Evolutionary conservation across 92 coral and sea anemone genomes (phyloP).

Genomic region (Parazoanthus darwini): DNA sequence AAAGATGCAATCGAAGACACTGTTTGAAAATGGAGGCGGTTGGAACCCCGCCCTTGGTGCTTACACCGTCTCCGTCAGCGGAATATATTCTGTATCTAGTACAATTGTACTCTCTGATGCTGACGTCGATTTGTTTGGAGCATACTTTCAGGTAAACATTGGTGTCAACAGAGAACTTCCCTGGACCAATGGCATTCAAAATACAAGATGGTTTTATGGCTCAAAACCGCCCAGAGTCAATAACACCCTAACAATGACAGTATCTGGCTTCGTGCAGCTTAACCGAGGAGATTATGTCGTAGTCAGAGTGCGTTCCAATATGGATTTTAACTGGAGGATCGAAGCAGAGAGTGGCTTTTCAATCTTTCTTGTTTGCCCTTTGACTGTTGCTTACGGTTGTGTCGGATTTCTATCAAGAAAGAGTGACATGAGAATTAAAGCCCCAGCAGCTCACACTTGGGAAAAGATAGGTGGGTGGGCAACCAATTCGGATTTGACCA

Average conservation of each 20-base stretch:
- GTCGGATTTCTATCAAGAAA: slow-evolving; percentile 65
- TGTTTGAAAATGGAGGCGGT: slow-evolving; percentile 55
- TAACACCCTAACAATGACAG: slow-evolving; percentile 51
- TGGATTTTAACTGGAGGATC: slow-evolving; percentile 53
- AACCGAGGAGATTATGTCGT: slow-evolving; percentile 55
- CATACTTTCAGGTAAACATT: slow-evolving; percentile 53
- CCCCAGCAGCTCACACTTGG: slow-evolving; percentile 39
- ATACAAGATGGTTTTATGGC: slow-evolving; percentile 48
- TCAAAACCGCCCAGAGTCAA: slow-evolving; percentile 13
- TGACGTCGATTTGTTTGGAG: slow-evolving; percentile 32
- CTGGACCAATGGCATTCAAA: slow-evolving; percentile 60
- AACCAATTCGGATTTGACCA: slow-evolving; percentile 62
- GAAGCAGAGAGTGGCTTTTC: slow-evolving; percentile 56
- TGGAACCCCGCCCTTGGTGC: slow-evolving; percentile 51
- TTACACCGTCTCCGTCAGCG: slow-evolving; percentile 50
- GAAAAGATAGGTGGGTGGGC: slow-evolving; percentile 64
- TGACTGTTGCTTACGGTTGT: slow-evolving; percentile 46
- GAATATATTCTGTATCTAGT: slow-evolving; percentile 59
- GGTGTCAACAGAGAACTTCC: slow-evolving; percentile 49
- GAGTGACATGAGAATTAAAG: slow-evolving; percentile 55
- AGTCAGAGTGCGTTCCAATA: slow-evolving; percentile 50
- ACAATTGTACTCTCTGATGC: slow-evolving; percentile 42
- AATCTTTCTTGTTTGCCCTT: slow-evolving; percentile 56
- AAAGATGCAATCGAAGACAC: background rate
- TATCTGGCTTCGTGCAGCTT: slow-evolving; percentile 54